Evolutionary conservation across 1,140 invertebrate genomes (phyloP), one percentile per base, ranked within the genome.

Genomic region (Aethina tumida): DNA sequence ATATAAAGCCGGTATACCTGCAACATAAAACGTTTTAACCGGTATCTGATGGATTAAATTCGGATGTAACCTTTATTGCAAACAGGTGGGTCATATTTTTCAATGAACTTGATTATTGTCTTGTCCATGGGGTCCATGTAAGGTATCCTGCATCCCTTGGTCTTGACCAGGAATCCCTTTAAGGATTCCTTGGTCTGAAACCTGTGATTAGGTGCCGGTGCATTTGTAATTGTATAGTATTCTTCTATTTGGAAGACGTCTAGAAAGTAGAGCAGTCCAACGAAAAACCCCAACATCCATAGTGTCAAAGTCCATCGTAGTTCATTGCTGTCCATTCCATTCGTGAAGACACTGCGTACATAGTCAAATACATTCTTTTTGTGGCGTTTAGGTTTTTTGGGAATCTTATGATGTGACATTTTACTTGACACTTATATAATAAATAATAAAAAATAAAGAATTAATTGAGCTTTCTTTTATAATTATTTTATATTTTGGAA

Each of bases 81-180:
- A 25, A 45, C 51, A 24, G 67, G 58, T 15, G 51, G 61, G 35
- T 57, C 58, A 26, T 49, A 59, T 13, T 58, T 50, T n/a, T 55
- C 40, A 35, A 71, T 63, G 34, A 66, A 73, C 22, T 59, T 53
- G 15, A 59, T 62, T 13, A 77, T 65, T 9, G 62, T 66, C 17
- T 27, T 57, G 57, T 89, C 81, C 30, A 75, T 75, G 0, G 84
- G 75, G 45, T 81, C 73, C 33, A 91, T 67, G 6, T 75, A 73
- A 1, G 86, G 84, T 46, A 92, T 86, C 3, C 75, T 74, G 56
- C 89, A 93, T 13, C 83, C 80, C 5, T 70, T 62, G 2, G 79
- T 85, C 45, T 79, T 70, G n/a, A 90, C 74, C 1, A 75, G 26
- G 44, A 66, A 74, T 1, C 67, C 67, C 12, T 45, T 49, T 10